Base-by-base conservation (phyloP, 2,888 invertebrate species). In the Diarsia dahlii region DNA sequence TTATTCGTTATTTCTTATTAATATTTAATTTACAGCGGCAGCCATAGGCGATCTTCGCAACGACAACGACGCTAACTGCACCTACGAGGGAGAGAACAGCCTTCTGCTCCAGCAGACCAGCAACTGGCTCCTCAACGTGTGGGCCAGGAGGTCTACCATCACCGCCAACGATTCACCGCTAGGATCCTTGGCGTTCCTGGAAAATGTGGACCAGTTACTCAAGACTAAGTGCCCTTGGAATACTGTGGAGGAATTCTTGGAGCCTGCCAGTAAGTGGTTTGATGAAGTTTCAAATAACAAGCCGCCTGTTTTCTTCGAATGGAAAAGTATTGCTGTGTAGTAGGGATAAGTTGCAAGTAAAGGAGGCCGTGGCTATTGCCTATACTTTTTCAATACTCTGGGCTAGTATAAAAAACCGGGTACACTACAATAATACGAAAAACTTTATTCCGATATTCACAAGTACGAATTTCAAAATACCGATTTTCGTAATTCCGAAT, bases 1-100 rank as follows among this genome's bases (percentile, higher is more conserved):
- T n/a, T n/a, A n/a, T n/a, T n/a, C n/a, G n/a, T n/a, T n/a, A n/a
- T n/a, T n/a, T n/a, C n/a, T n/a, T n/a, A n/a, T n/a, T n/a, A n/a
- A n/a, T n/a, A n/a, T n/a, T n/a, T n/a, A n/a, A n/a, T n/a, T 3
- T 13, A 65, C 67, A 98, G 98, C 97, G 56, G 95, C 98, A 48
- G 97, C 98, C 23, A 95, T 99, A 71, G 98, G 98, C 65, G 97
- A 97, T 15, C 92, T 99, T 0, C 97, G 98, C 63, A 97, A 98
- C 92, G 98, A 98, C 90, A 98, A 98, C 92, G 99, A 99, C 92
- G 98, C 98, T 0, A 98, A 98, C 94, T 98, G 98, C 90, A 99
- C 98, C 0, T 99, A 99, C 91, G 99, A 99, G 94, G 99, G 99
- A 0, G 99, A 99, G 95, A 99, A 99, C 95, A 98, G 98, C 90